Percentiles rank a stretch among this genome's conserved stretches.
These are phyloP conservation scores for Bombus polaris DNA, from an alignment of 1,140 invertebrate species.

Conservation along the genomic window DNA sequence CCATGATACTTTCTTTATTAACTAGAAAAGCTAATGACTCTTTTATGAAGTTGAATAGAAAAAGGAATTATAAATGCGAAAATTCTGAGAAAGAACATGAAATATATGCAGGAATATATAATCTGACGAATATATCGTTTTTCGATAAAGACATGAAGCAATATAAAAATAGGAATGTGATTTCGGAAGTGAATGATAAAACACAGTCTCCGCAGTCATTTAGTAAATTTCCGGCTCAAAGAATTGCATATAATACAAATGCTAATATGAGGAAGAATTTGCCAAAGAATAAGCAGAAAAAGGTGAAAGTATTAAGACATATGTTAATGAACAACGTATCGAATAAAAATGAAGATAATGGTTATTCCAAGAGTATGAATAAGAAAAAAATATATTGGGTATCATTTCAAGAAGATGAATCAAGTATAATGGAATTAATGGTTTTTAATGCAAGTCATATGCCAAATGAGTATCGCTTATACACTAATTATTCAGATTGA, in stretches of 20 bases:
- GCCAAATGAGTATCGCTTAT: background rate
- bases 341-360: background rate
- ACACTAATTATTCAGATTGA: background rate
- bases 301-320: background rate
- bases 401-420: background rate
- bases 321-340: background rate
- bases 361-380: background rate
- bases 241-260: background rate
- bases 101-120: background rate
- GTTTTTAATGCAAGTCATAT: constrained; percentile 17
- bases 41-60: background rate
- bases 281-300: background rate
- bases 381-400: constrained; percentile 17
- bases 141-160: background rate
- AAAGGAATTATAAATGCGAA: too few species aligned
- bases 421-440: constrained; percentile 41
- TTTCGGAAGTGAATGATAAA: background rate
- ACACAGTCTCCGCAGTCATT: background rate
- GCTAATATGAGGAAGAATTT: background rate
- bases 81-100: background rate
- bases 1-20: background rate
- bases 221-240: background rate
- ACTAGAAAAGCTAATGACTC: background rate
- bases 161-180: background rate
- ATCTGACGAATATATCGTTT: background rate